Evolutionary conservation across 2,113 vertebrate genomes (phyloP), one percentile per base, ranked within the genome.

Genomic region (Bathybates hornii): DNA sequence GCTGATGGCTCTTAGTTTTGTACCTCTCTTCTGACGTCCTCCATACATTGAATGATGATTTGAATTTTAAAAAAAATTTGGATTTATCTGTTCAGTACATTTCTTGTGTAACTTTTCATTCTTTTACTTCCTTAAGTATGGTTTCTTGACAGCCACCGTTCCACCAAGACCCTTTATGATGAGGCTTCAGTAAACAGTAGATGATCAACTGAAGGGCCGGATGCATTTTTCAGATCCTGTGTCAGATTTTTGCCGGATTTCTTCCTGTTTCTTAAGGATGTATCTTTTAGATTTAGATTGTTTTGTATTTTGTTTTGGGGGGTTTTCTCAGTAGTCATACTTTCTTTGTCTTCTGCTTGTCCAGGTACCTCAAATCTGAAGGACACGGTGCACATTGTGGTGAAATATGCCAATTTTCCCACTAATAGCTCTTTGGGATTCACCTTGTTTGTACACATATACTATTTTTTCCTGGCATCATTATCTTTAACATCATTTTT

Each of bases 51-150:
- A 29, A 76, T 29, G 9, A 76, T 19, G 43, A 76, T 50, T 48
- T 76, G 14, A 48, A 48, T 11, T 11, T 11, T 0, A 1, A 48
- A 16, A 5, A 71, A 14, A 12, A 3, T 0, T 0, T 0, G 24
- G 71, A 76, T 50, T 76, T 10, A 50, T 76, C 27, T 76, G 9
- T 76, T 48, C 3, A 76, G 24, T 29, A 29, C 71, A 76, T 7
- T 48, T 76, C 71, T 76, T 76, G 43, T 76, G 24, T 19, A 76
- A 76, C 16, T 38, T 66, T 66, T 66, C 19, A 38, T 66, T 76
- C 21, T 76, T 76, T 41, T 9, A 38, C 36, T 68, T 68, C 63
- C 19, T 41, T 68, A 21, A 4, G 11, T 21, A 3, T 68, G 19
- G 19, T 41, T 68, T 68, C n/a, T 68, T 68, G 11, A 41, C 34